Percentiles rank a stretch among this genome's conserved stretches.
Conservation (phyloP, 2,888 invertebrate genomes). For the Acanthosepion lycidas region DNA sequence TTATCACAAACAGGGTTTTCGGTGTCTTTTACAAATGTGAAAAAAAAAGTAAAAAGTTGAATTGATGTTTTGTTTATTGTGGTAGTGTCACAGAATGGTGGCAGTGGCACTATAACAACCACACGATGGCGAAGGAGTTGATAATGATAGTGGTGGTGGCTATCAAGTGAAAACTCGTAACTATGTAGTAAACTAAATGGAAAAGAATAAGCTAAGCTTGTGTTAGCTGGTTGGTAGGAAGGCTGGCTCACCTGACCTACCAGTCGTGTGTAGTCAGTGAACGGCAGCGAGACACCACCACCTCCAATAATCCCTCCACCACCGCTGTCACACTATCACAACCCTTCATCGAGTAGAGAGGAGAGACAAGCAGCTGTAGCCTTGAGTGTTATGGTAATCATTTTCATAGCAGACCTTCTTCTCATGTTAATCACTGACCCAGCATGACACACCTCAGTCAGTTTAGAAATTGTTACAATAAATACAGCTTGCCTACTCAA, state of each 20-base stretch:
- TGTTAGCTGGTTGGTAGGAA: background rate
- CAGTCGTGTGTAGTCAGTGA: background rate
- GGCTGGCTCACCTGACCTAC: constrained; percentile 42
- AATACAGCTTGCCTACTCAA: constrained; percentile 34
- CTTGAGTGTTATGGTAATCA: constrained; percentile 42
- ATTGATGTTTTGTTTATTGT: background rate
- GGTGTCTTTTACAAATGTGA: background rate
- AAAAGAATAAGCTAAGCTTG: background rate
- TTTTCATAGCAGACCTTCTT: constrained; percentile 38
- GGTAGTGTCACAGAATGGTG: background rate
- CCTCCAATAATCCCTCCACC: background rate
- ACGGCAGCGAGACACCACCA: background rate
- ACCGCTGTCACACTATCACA: background rate
- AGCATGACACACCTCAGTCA: constrained; percentile 45
- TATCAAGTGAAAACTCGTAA: background rate
- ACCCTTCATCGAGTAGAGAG: background rate
- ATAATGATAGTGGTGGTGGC: background rate
- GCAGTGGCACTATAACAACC: background rate
- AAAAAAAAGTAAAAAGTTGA: background rate
- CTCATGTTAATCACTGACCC: constrained; percentile 46
- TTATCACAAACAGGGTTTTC: background rate
- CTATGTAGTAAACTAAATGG: background rate
- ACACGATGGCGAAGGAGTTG: background rate
- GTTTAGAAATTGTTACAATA: constrained; percentile 40
- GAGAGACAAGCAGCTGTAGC: constrained; percentile 16